These are phyloP conservation scores for Junonia oenone DNA, from an alignment of 2,888 invertebrate species.

Conservation along the genomic window DNA sequence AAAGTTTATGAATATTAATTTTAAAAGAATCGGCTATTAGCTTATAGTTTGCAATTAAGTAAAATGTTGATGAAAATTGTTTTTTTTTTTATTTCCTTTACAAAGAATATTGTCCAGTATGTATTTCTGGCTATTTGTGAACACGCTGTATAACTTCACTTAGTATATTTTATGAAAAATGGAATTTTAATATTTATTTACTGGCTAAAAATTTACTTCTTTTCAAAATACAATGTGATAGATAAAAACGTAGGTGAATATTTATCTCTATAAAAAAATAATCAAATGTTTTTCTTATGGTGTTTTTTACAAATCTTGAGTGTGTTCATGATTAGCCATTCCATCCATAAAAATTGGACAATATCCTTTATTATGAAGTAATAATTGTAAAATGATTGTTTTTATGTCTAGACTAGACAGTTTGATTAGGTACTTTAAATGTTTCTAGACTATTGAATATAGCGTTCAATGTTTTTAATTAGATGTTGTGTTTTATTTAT, in stretches of 20 bases:
- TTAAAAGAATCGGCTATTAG: conserved; percentile 21
- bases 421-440: conserved; percentile 59
- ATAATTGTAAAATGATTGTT: conserved; percentile 28
- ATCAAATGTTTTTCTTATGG: too few relatives aligned
- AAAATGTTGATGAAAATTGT: not conserved
- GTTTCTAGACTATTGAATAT: conserved; percentile 74
- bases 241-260: too few relatives aligned
- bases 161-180: too few relatives aligned
- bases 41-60: not conserved
- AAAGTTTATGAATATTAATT: not conserved
- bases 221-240: too few relatives aligned
- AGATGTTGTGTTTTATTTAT: conserved; percentile 41
- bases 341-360: too few relatives aligned
- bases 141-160: too few relatives aligned
- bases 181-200: too few relatives aligned
- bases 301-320: too few relatives aligned
- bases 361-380: conserved; percentile 5
- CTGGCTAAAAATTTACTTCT: too few relatives aligned
- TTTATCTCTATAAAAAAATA: too few relatives aligned
- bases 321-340: too few relatives aligned
- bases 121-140: too few relatives aligned
- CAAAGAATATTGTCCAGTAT: conserved; percentile 19
- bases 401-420: conserved; percentile 34
- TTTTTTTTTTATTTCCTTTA: not conserved
- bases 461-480: conserved; percentile 72